Evolutionary conservation across 2,888 invertebrate genomes (phyloP), one percentile per base, ranked within the genome.

Genomic region (Trachelus stipa): DNA sequence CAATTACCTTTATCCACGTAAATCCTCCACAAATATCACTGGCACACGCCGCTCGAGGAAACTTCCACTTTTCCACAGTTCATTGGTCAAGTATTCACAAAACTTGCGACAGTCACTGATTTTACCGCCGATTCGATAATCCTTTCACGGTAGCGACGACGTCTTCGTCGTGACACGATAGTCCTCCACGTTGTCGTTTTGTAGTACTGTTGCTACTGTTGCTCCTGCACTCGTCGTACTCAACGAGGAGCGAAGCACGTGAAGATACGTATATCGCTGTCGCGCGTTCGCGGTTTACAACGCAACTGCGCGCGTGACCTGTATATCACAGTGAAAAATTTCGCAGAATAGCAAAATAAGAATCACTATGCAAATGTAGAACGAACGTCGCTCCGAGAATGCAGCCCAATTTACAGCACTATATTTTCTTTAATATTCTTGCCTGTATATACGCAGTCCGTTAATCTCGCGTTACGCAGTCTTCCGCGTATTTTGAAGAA

Each of bases 51-150:
- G 34, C 76, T 23, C 23, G 30, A 35, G 68, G 71, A 71, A 84
- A 82, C 83, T 79, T 80, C 81, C 84, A 84, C 84, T 84, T 78
- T 82, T 81, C 83, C 80, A 84, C 79, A 80, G 84, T 83, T 83
- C 84, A 84, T 84, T 82, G 82, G 79, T 83, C 83, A 79, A 82
- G 34, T 74, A 74, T 74, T 4, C 74, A 71, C 71, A 71, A 4
- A 71, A 71, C 71, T 31, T 31, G 71, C 71, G 71, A 71, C 9
- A 12, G 71, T 71, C 31, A 71, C 71, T 71, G 56, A 56, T 23
- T 23, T 56, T 56, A 56, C 6, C 56, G 56, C 56, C 56, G 23
- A 56, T 56, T 56, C 9, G 23, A 56, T 56, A 56, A 56, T 56
- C 56, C 56, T 56, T 56, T 34, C 71, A 23, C 71, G 71, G 0